Conservation (phyloP, 2,888 invertebrate genomes). For the Aphodius granarius region DNA sequence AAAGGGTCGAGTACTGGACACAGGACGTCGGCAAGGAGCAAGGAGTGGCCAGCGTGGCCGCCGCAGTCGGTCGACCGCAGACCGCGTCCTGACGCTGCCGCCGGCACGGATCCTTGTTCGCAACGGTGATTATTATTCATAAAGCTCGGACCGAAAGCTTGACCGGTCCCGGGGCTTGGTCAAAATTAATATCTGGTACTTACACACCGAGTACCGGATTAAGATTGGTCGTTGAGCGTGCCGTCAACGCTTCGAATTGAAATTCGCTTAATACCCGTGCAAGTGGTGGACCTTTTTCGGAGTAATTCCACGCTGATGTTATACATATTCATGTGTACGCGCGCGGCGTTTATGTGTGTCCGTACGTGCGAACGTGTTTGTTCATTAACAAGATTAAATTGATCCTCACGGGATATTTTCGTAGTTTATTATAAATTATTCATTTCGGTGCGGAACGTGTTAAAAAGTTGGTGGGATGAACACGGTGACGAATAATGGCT, state of each 20-base stretch:
- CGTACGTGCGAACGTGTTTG: neutral
- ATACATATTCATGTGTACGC: neutral
- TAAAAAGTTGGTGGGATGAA: neutral
- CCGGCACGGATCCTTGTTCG: slow-evolving; percentile 51
- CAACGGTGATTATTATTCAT: slow-evolving; percentile 56
- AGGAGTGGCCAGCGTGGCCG: slow-evolving; percentile 31
- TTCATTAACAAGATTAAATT: slow-evolving; percentile 12
- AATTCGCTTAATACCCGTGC: neutral
- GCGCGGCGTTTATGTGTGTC: neutral
- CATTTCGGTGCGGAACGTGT: neutral
- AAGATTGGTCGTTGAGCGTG: neutral
- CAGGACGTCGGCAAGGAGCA: neutral
- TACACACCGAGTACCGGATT: slow-evolving; percentile 32
- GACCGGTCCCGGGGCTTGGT: slow-evolving; percentile 48
- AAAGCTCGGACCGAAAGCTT: slow-evolving; percentile 48
- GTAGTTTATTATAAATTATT: neutral
- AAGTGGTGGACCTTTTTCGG: neutral
- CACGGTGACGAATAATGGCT: neutral
- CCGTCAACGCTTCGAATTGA: neutral
- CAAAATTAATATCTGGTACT: slow-evolving; percentile 51
- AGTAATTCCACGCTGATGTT: neutral
- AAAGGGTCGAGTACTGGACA: neutral
- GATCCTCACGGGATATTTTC: neutral
- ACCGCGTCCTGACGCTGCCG: slow-evolving; percentile 47
- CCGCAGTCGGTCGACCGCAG: slow-evolving; percentile 42